Evolutionary conservation across 2,888 invertebrate species (phyloP).

Genomic region (Parochlus steinenii): DNA sequence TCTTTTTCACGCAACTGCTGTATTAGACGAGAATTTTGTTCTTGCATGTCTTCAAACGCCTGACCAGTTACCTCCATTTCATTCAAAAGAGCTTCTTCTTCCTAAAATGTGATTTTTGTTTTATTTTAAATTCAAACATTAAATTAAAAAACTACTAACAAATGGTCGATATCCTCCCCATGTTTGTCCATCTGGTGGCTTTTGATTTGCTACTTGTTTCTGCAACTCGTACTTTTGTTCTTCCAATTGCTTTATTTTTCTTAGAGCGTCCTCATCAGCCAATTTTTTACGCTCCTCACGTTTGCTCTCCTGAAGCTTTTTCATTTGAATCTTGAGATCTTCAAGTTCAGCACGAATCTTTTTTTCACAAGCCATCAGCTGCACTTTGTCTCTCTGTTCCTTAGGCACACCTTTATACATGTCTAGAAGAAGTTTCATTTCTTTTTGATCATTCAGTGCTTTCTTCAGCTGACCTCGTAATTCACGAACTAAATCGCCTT

Average conservation of each 20-base stretch:
- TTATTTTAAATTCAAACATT: slow-evolving; percentile 27
- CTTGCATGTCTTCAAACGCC: slow-evolving; percentile 98
- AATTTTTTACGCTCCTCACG: slow-evolving; percentile 78
- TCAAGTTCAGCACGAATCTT: slow-evolving; percentile 81
- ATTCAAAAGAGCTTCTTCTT: slow-evolving; percentile 89
- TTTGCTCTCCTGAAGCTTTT: slow-evolving; percentile 82
- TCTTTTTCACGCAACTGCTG: slow-evolving; percentile 93
- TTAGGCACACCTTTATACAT: slow-evolving; percentile 97
- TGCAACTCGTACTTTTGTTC: slow-evolving; percentile 85
- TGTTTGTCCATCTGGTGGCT: slow-evolving; percentile 45
- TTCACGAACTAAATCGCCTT: slow-evolving; percentile 36
- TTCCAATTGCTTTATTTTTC: slow-evolving; percentile 86
- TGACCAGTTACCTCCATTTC: slow-evolving; percentile 99
- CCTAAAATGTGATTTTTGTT: slow-evolving; percentile 33
- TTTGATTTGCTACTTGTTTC: slow-evolving; percentile 75
- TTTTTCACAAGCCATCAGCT: slow-evolving; percentile 88
- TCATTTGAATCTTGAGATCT: slow-evolving; percentile 69
- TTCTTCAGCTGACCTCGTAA: slow-evolving; percentile 86
- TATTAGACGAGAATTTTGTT: slow-evolving; percentile 87
- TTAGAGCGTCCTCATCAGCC: slow-evolving; percentile 85
- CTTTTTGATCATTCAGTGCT: slow-evolving; percentile 83
- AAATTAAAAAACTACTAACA: slow-evolving; percentile 51
- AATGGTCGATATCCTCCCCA: slow-evolving; percentile 44
- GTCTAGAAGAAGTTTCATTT: slow-evolving; percentile 82
- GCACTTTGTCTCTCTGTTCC: slow-evolving; percentile 90